Evolutionary conservation across 2,888 invertebrate species (phyloP), one percentile per base, ranked within the genome.

Genomic region (Myopa tessellatipennis): DNA sequence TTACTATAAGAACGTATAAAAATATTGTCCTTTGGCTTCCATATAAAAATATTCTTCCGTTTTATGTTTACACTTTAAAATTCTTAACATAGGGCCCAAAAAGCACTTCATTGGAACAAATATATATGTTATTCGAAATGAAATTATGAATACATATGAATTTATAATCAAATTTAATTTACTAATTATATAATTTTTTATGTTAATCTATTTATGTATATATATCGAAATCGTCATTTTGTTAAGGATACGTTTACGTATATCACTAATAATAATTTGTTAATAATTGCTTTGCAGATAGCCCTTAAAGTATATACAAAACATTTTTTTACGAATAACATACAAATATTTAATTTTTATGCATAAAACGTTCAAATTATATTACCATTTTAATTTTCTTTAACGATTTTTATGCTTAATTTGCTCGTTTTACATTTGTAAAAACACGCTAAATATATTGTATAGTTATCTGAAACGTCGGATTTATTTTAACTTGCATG

Each of bases 11-110:
- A 75, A 38, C 34, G 67, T 58, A 6, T 68, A 75, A 10, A 50
- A 40, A 14, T 45, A 70, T 61, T 70, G 50, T 74, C 78, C 77
- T 81, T 82, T 81, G 83, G 83, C 83, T 83, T 83, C 83, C 83
- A 83, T 83, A 81, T 52, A 74, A 75, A 71, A 65, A 45, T 45
- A 45, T 45, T 45, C 10, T 55, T 55, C 16, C 55, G 55, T 55
- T 55, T n/a, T 55, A 55, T 55, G 8, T 55, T 55, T 55, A 55
- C 16, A 55, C 55, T 55, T 55, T 55, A 8, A 14, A 55, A 55
- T 10, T 55, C 55, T 63, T 55, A 55, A n/a, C 55, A n/a, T 55
- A 16, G 16, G 26, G 26, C 26, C 26, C 26, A 26, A 26, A 26
- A 26, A 26, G 3, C 8, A 14, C 14, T 50, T 50, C 14, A 50